These are phyloP conservation scores for Balaenoptera acutorostrata DNA, from an alignment of 2,113 vertebrate species.

Conservation along the genomic window DNA sequence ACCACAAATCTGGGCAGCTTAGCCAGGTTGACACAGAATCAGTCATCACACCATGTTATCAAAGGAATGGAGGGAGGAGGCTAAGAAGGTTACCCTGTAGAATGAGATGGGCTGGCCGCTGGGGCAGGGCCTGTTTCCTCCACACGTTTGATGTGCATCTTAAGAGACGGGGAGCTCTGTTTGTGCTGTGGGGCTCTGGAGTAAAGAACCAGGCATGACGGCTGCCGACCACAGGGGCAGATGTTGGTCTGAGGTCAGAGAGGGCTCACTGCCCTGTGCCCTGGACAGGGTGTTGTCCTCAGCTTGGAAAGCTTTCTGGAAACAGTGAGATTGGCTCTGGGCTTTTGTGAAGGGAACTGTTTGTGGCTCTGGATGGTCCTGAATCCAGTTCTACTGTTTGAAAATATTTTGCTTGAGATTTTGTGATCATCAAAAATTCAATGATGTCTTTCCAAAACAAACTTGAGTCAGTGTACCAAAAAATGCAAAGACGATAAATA, in stretches of 20 bases:
- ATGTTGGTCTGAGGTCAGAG: neutral
- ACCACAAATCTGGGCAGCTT: no score
- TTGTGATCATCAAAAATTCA: neutral
- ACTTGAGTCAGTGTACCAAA: neutral
- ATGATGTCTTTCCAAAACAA: neutral
- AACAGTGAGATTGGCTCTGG: neutral
- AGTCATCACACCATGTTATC: neutral
- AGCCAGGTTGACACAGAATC: neutral
- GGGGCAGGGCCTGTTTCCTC: neutral
- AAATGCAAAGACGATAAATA: neutral
- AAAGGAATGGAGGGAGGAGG: neutral
- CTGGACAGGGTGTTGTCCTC: no score
- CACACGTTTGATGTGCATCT: neutral
- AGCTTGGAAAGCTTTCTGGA: neutral
- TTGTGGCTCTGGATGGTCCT: neutral
- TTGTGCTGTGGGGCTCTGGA: neutral
- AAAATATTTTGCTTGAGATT: neutral
- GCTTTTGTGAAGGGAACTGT: neutral
- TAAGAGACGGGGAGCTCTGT: no score
- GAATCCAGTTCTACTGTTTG: neutral
- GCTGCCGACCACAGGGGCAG: accelerated
- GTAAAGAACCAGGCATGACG: neutral
- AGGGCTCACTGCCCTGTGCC: accelerated
- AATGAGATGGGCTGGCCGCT: neutral
- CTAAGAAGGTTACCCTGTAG: accelerated